Evolutionary conservation across 2,113 vertebrate species (phyloP).

Genomic region (Murina feae): DNA sequence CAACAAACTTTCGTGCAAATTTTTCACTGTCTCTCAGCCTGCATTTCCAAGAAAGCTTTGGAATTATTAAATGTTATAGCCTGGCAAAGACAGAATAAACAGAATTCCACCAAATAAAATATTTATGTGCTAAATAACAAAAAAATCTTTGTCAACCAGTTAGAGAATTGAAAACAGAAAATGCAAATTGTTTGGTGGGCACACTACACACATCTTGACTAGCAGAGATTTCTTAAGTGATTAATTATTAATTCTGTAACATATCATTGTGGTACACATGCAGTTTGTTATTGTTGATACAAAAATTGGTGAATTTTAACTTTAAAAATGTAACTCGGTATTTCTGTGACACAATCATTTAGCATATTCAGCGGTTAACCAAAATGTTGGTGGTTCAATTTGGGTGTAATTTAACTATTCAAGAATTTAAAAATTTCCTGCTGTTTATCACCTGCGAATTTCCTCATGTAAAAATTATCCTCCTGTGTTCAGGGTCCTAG

Average conservation of each 20-base stretch:
- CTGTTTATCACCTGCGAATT: neutral
- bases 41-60: conserved; percentile 56
- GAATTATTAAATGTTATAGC: conserved; percentile 32
- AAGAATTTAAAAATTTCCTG: neutral
- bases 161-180: neutral
- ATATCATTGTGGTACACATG: neutral
- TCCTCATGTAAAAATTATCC: neutral
- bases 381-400: neutral
- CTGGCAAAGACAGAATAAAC: conserved; percentile 19
- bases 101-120: conserved; percentile 17
- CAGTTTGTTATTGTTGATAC: neutral
- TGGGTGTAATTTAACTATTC: neutral
- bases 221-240: neutral
- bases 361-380: neutral
- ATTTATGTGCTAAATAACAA: conserved; percentile 42
- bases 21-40: conserved; percentile 68
- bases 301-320: neutral
- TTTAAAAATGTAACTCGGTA: neutral
- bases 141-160: conserved; percentile 34
- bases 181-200: neutral
- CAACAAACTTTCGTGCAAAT: conserved; percentile 58
- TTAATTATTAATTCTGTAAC: neutral
- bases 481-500: neutral
- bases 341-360: neutral
- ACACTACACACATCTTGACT: neutral